Conservation (phyloP, 2,113 vertebrate species). For the Podarcis raffonei region DNA sequence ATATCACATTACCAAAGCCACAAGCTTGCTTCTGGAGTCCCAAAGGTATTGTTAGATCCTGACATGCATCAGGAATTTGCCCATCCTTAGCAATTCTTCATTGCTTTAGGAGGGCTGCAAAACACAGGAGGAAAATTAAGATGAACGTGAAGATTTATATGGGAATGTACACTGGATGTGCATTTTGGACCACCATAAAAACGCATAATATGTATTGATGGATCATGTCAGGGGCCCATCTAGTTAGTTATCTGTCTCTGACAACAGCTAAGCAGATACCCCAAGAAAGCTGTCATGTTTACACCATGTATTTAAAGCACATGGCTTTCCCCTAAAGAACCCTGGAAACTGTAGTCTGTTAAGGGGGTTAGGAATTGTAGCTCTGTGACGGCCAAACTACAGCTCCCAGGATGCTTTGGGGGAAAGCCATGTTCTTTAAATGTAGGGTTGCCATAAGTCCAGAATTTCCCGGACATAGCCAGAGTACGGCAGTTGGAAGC, state of each 20-base stretch:
- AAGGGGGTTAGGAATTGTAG: no score
- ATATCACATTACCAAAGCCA: not conserved
- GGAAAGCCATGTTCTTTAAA: no score
- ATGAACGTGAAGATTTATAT: not conserved
- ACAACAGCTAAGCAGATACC: not conserved
- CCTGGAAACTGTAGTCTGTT: no score
- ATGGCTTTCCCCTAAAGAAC: no score
- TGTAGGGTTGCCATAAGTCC: no score
- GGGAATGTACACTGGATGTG: rapidly evolving
- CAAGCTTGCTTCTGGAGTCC: not conserved
- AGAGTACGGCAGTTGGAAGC: no score
- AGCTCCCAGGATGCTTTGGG: no score
- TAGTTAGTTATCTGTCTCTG: not conserved
- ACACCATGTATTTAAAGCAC: no score
- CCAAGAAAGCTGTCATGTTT: no score
- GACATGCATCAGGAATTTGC: not conserved
- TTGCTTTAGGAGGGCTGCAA: not conserved
- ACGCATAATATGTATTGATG: not conserved
- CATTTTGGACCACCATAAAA: not conserved
- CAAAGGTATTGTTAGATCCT: not conserved
- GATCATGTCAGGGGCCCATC: not conserved
- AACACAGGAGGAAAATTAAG: not conserved
- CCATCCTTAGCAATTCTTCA: not conserved
- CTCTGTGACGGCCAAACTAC: no score
- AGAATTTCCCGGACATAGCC: no score